Conservation (phyloP, 2,113 vertebrate species). For the Bufo bufo region DNA sequence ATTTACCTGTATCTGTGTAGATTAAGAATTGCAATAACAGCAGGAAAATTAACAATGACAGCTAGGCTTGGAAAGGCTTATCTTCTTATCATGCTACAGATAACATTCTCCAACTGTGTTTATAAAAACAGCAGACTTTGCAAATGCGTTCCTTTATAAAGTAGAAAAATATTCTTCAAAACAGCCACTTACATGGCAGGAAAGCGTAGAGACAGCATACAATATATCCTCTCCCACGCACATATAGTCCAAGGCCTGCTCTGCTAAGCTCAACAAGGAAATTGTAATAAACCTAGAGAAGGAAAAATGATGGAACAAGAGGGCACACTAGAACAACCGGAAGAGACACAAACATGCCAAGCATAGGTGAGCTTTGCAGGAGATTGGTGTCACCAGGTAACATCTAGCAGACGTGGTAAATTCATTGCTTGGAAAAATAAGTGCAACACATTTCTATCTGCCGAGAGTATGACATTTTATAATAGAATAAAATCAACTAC, state of each 20-base stretch:
- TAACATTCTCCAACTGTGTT: conserved; percentile 49
- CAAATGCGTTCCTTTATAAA: conserved; percentile 15
- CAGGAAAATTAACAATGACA: conserved; percentile 42
- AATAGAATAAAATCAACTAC: neutral
- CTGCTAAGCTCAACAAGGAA: conserved; percentile 25
- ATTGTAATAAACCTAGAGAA: conserved; percentile 26
- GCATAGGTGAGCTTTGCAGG: neutral
- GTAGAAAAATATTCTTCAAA: conserved; percentile 34
- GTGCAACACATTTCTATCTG: neutral
- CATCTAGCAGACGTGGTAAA: neutral
- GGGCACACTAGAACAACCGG: neutral
- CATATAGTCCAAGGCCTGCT: conserved; percentile 16
- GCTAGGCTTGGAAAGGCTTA: conserved; percentile 48
- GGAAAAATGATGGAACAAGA: conserved; percentile 2
- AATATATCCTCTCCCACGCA: conserved; percentile 51
- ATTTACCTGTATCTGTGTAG: conserved; percentile 7
- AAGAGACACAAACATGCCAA: neutral
- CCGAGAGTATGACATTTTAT: neutral
- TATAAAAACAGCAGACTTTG: conserved; percentile 50
- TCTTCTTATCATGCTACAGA: conserved; percentile 39
- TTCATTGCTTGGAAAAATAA: neutral
- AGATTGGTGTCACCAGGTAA: neutral
- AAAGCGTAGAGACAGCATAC: conserved; percentile 32
- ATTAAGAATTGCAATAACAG: conserved; percentile 48
- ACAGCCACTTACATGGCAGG: conserved; percentile 40